Conservation (phyloP, 2,888 invertebrate genomes). For the Protula sp. region DNA sequence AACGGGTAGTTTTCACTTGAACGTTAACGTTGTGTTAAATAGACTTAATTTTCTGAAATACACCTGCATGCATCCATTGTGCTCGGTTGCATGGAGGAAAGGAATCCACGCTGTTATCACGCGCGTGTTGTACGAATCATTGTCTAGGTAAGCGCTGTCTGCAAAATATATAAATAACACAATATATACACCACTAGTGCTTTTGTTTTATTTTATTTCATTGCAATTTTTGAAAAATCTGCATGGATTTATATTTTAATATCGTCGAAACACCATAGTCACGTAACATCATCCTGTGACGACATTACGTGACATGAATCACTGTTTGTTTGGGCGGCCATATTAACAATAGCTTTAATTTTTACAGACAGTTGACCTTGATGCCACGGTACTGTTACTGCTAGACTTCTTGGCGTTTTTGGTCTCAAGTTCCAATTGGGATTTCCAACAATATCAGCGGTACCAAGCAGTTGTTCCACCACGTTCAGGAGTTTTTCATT, state of each 20-base stretch:
- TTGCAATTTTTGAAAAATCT: too few species aligned
- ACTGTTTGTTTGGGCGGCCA: too few species aligned
- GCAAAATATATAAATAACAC: background rate
- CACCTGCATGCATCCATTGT: conserved; percentile 34
- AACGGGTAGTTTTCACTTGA: too few species aligned
- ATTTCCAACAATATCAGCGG: conserved; percentile 41
- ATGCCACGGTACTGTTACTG: conserved; percentile 50
- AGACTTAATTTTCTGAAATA: too few species aligned
- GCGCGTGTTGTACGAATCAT: conserved; percentile 21
- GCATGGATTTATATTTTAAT: too few species aligned
- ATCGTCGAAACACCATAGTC: too few species aligned
- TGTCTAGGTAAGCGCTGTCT: conserved; percentile 29
- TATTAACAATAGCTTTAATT: too few species aligned
- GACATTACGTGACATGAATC: too few species aligned
- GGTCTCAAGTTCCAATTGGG: conserved; percentile 50
- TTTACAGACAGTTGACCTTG: conserved; percentile 39
- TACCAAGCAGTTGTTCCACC: conserved; percentile 46
- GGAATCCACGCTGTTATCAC: conserved; percentile 32
- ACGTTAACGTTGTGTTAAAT: too few species aligned
- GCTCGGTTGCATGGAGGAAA: conserved; percentile 23
- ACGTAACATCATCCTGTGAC: too few species aligned
- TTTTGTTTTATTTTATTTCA: too few species aligned
- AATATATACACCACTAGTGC: too few species aligned
- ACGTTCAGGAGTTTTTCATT: conserved; percentile 42
- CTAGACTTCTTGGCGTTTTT: conserved; percentile 44